A percentile compares a stretch with the other conserved stretches of the same genome.
phyloP scores from a whole-genome alignment of 2,888 invertebrate genomes.

The Pegoplata infirma region DNA sequence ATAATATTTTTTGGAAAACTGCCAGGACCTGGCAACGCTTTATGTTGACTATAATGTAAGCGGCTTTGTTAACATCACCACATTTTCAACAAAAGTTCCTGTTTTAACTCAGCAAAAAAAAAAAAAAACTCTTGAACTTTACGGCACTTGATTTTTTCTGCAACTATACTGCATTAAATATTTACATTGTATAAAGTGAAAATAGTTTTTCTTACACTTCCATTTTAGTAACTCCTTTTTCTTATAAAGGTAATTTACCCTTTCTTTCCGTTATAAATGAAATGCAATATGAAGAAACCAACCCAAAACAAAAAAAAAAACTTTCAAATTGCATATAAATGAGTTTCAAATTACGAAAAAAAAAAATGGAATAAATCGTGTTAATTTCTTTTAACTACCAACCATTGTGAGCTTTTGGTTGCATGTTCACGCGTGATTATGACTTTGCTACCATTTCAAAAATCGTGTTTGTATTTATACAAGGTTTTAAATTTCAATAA shows the following conservation, averaged over 20 bases:
- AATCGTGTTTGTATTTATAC: constrained; percentile 50
- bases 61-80: no score
- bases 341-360: constrained; percentile 43
- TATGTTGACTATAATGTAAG: no score
- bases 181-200: constrained; percentile 37
- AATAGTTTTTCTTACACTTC: no score
- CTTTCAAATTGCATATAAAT: constrained; percentile 61
- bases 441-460: constrained; percentile 58
- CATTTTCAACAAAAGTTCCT: no score
- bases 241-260: neutral
- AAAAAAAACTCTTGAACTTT: no score
- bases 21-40: no score
- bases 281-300: no score
- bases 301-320: constrained; percentile 23
- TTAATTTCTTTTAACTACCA: constrained; percentile 57
- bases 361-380: constrained; percentile 43
- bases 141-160: no score
- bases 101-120: no score
- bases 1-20: no score
- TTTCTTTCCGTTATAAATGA: constrained; percentile 9
- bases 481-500: constrained; percentile 58
- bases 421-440: constrained; percentile 63
- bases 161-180: no score
- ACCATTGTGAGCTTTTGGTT: constrained; percentile 50
- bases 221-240: no score